phyloP scores from a whole-genome alignment of 2,888 invertebrate genomes.

The Heteropelma amictum region DNA sequence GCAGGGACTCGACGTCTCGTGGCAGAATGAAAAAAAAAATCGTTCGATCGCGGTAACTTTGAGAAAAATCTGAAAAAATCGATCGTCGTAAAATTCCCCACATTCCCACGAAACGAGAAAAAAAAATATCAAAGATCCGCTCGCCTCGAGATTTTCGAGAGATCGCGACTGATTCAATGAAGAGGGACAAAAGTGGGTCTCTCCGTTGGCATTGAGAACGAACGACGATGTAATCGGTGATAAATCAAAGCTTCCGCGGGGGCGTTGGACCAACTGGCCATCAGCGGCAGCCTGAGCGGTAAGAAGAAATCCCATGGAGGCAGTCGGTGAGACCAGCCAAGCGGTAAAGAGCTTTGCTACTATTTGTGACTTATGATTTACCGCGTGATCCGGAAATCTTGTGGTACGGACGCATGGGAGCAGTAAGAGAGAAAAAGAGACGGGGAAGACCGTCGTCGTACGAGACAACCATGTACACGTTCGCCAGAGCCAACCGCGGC shows the following conservation, averaged over 20 bases:
- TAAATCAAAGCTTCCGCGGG: constrained; percentile 47
- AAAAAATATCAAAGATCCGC: too few relatives aligned
- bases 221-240: constrained; percentile 41
- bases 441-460: constrained; percentile 22
- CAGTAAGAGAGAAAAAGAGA: constrained; percentile 18
- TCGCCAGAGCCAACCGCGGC: background rate
- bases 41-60: constrained; percentile 44
- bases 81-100: too few relatives aligned
- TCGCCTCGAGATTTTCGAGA: background rate
- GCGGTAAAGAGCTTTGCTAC: constrained; percentile 41
- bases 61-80: too few relatives aligned
- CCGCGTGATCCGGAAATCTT: constrained; percentile 23
- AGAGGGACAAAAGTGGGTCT: constrained; percentile 2
- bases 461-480: background rate
- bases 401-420: background rate
- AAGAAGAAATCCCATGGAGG: background rate
- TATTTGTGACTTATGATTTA: constrained; percentile 55
- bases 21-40: constrained; percentile 44
- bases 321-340: background rate
- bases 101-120: too few relatives aligned
- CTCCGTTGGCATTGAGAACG: constrained; percentile 24
- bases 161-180: constrained; percentile 5
- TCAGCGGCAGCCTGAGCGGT: constrained; percentile 14
- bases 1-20: constrained; percentile 22
- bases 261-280: constrained; percentile 30